Evolutionary conservation across 2,113 vertebrate species (phyloP), one percentile per base, ranked within the genome.

Genomic region (Phaethornis superciliosus): DNA sequence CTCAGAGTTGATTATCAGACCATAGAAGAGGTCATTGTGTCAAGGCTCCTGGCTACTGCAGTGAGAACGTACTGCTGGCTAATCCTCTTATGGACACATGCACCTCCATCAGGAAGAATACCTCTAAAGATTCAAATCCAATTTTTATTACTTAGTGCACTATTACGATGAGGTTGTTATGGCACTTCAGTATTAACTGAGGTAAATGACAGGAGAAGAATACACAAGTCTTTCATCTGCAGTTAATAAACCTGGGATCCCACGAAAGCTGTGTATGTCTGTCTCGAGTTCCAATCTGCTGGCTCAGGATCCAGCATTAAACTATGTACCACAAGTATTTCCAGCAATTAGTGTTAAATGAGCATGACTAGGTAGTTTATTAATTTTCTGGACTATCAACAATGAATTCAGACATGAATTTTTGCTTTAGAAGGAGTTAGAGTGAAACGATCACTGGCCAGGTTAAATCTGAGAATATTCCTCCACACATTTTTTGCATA

Each of bases 1-100:
- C 74, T 90, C 77, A 71, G 76, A 94, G 86, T 1, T 78, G 90
- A 92, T 86, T 81, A 89, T 76, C 72, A 79, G 91, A 84, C 60
- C 0, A 0, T 54, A 67, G 77, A 77, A 89, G 83, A 88, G 86
- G 91, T 89, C 89, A 33, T 69, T 68, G 78, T 78, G 74, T 65
- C 86, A 81, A 67, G 65, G 60, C 69, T 78, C 88, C 72, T 40
- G 65, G 71, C 72, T 93, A 60, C 65, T n/a, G 81, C 74, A 88
- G 35, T 5, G 32, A 86, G 86, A 83, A 77, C 6, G 5, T 40
- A 49, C 90, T 71, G 10, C 58, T 28, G 40, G 32, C 30, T 89
- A 94, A 96, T 90, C 86, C 86, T 84, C 85, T 90, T 84, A 82
- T 0, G 23, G 83, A 86, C 85, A 90, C 32, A 4, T 30, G 80